A percentile compares a stretch with the other conserved stretches of the same genome.
phyloP scores from a whole-genome alignment of 2,888 invertebrate species.

The Cylindroiulus punctatus region DNA sequence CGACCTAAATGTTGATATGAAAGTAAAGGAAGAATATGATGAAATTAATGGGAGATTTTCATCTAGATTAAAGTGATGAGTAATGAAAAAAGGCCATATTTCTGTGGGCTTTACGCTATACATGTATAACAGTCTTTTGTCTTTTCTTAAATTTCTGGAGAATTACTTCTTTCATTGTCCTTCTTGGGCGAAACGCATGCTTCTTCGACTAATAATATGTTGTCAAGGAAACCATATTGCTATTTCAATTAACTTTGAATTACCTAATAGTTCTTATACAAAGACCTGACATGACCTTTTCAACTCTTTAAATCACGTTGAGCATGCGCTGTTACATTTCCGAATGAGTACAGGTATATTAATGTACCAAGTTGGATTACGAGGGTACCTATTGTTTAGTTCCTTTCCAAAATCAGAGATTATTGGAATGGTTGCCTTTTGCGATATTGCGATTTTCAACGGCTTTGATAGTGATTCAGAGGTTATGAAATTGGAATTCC shows the following conservation, averaged over 20 bases:
- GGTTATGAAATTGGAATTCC: no score
- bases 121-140: not conserved
- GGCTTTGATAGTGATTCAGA: no score
- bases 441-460: no score
- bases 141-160: slow-evolving; percentile 28
- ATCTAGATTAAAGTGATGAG: not conserved
- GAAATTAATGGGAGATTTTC: not conserved
- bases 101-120: not conserved
- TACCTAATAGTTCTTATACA: not conserved
- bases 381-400: no score
- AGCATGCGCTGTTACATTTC: not conserved
- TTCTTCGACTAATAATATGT: not conserved
- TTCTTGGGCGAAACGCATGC: not conserved
- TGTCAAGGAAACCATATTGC: slow-evolving; percentile 13
- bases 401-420: no score
- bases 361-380: not conserved
- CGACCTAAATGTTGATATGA: slow-evolving; percentile 28
- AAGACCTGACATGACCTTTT: not conserved
- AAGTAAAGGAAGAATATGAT: not conserved
- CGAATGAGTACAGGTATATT: not conserved
- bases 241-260: slow-evolving; percentile 43
- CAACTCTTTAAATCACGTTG: slow-evolving; percentile 6
- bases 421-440: no score
- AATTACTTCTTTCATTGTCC: slow-evolving; percentile 33
- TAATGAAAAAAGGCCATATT: not conserved